Percentiles rank a stretch among this genome's conserved stretches.
These are phyloP conservation scores for Sclerodermus sp. DNA, from an alignment of 2,888 invertebrate species.

Conservation along the genomic window DNA sequence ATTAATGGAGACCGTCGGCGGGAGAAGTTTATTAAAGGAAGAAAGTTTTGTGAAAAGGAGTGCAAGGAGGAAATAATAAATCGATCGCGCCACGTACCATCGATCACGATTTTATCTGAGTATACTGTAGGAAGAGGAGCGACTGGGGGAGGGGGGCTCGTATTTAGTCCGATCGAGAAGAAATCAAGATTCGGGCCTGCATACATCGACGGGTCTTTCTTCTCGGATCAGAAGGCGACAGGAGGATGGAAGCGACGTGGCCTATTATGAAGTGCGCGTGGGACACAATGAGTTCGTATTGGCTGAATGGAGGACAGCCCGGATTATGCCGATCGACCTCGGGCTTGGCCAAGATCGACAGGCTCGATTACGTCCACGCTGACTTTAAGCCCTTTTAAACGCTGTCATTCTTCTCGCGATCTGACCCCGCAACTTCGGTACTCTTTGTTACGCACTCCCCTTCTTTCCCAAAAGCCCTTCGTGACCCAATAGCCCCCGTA, in stretches of 20 bases:
- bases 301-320: slow-evolving; percentile 22
- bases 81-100: slow-evolving; percentile 20
- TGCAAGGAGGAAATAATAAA: too few relatives aligned
- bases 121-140: neutral
- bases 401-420: slow-evolving; percentile 30
- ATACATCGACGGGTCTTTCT: slow-evolving; percentile 10
- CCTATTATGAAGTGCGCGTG: slow-evolving; percentile 31
- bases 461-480: too few relatives aligned
- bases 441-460: too few relatives aligned
- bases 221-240: slow-evolving; percentile 20
- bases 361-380: slow-evolving; percentile 33
- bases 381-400: slow-evolving; percentile 38
- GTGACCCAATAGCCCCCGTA: too few relatives aligned
- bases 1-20: too few relatives aligned
- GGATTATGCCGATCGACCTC: too few relatives aligned
- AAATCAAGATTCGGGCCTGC: too few relatives aligned
- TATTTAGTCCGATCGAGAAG: too few relatives aligned
- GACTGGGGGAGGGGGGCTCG: too few relatives aligned
- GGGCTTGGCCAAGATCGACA: slow-evolving; percentile 37
- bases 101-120: slow-evolving; percentile 33
- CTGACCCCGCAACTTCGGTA: too few relatives aligned
- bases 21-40: too few relatives aligned
- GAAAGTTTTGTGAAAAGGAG: too few relatives aligned
- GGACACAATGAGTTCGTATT: slow-evolving; percentile 25
- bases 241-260: slow-evolving; percentile 34